phyloP scores from a whole-genome alignment of 2,113 vertebrate species.

The Pterocles gutturalis region DNA sequence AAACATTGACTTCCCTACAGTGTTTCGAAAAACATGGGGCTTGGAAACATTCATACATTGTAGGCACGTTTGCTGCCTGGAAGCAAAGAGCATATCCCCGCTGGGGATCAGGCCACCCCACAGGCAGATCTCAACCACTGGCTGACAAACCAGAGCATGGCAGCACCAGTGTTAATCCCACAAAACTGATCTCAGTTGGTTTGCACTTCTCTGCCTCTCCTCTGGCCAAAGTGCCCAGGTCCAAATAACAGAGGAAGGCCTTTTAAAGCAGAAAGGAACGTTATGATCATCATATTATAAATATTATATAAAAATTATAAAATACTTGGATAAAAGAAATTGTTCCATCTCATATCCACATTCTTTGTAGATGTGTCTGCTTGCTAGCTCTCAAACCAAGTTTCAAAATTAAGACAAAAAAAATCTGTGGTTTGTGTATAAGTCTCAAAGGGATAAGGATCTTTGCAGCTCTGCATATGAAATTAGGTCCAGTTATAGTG shows the following conservation, averaged over 20 bases:
- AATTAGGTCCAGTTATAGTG: background rate
- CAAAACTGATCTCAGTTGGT: background rate
- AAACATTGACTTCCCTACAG: background rate
- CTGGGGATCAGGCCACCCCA: background rate
- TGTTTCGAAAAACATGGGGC: background rate
- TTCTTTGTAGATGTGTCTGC: background rate
- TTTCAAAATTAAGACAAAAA: background rate
- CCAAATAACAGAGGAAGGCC: background rate
- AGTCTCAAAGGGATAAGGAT: background rate
- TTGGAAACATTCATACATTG: background rate
- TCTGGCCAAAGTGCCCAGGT: background rate
- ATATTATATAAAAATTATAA: constrained; percentile 1
- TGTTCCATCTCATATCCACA: background rate
- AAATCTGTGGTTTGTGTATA: background rate
- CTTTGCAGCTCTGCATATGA: background rate
- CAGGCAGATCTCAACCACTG: rapidly evolving
- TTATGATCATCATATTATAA: background rate
- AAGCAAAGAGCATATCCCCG: background rate
- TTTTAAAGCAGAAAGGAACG: background rate
- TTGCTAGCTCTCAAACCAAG: background rate
- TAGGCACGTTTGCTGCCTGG: background rate
- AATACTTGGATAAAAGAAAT: background rate
- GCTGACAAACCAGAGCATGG: rapidly evolving
- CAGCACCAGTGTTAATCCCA: background rate
- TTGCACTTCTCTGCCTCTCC: background rate